A percentile compares a stretch with the other conserved stretches of the same genome.
Evolutionary conservation across 1,140 invertebrate genomes (phyloP).

Genomic region (Archivesica marissinica): DNA sequence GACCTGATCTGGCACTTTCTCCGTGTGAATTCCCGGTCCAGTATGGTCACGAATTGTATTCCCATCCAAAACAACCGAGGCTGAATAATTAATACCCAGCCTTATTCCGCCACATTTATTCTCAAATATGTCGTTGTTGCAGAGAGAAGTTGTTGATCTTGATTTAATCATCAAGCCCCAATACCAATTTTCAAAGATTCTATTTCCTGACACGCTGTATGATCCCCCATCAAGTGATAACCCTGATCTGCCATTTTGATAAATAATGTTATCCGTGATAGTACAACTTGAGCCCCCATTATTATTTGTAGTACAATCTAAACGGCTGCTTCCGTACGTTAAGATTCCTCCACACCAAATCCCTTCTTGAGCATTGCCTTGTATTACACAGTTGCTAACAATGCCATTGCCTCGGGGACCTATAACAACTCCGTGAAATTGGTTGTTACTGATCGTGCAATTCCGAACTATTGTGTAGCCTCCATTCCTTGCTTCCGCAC

Average conservation of each 20-base stretch:
- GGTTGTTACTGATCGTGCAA: constrained; percentile 14
- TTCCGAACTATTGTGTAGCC: not conserved
- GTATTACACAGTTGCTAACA: not conserved
- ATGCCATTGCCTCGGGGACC: constrained; percentile 1
- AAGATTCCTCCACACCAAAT: constrained; percentile 24
- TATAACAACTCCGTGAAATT: constrained; percentile 24
- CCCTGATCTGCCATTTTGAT: constrained; percentile 6
- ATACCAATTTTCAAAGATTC: constrained; percentile 44
- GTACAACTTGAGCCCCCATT: not conserved
- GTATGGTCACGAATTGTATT: constrained; percentile 53
- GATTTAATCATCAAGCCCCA: constrained; percentile 40
- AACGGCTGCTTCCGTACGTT: too few species aligned
- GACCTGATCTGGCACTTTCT: not conserved
- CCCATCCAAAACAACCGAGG: constrained; percentile 37
- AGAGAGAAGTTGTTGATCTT: constrained; percentile 13
- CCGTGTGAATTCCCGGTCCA: constrained; percentile 13
- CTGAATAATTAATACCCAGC: constrained; percentile 47
- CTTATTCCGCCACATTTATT: constrained; percentile 61
- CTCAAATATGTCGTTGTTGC: constrained; percentile 55
- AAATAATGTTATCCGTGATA: not conserved
- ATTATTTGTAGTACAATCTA: not conserved
- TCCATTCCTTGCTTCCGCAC: constrained; percentile 6
- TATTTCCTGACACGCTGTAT: too few species aligned
- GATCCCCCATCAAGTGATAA: constrained; percentile 11
- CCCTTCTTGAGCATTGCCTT: not conserved